phyloP scores from a whole-genome alignment of 1,140 invertebrate species.

The Drosophila nikananu region DNA sequence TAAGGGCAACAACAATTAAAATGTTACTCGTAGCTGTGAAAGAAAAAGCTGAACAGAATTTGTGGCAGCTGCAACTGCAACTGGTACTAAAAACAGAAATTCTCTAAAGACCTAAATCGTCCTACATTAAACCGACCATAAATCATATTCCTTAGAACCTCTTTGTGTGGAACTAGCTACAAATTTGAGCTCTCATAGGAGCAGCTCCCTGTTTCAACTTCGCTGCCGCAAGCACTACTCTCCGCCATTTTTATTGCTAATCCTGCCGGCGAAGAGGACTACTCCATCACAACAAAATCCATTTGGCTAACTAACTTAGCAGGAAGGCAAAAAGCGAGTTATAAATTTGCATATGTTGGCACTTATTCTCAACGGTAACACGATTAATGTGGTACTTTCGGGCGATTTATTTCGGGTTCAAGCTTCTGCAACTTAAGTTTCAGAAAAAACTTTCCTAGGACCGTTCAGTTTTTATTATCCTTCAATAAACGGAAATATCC shows the following conservation, averaged over 20 bases:
- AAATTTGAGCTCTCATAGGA: slow-evolving; percentile 11
- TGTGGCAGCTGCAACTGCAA: neutral
- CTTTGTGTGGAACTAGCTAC: neutral
- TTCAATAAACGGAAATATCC: neutral
- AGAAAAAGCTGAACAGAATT: slow-evolving; percentile 1
- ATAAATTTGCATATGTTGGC: slow-evolving; percentile 44
- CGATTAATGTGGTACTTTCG: slow-evolving; percentile 30
- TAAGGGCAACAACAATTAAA: slow-evolving; percentile 32
- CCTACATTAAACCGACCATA: slow-evolving; percentile 16
- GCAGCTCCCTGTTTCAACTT: neutral
- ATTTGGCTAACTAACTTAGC: slow-evolving; percentile 23
- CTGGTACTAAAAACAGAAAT: neutral
- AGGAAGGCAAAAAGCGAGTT: neutral
- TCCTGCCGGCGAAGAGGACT: neutral
- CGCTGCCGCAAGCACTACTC: neutral
- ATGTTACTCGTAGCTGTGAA: neutral
- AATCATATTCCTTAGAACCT: slow-evolving; percentile 1
- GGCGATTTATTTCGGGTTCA: slow-evolving; percentile 19
- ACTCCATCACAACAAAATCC: slow-evolving; percentile 21
- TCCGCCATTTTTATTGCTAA: slow-evolving; percentile 20
- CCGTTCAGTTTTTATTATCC: neutral
- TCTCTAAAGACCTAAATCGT: slow-evolving; percentile 23
- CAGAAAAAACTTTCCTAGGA: neutral
- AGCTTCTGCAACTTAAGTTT: neutral
- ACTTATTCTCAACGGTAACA: slow-evolving; percentile 10